phyloP scores from a whole-genome alignment of 2,797 vertebrate species.

The Sebastes diploproa region DNA sequence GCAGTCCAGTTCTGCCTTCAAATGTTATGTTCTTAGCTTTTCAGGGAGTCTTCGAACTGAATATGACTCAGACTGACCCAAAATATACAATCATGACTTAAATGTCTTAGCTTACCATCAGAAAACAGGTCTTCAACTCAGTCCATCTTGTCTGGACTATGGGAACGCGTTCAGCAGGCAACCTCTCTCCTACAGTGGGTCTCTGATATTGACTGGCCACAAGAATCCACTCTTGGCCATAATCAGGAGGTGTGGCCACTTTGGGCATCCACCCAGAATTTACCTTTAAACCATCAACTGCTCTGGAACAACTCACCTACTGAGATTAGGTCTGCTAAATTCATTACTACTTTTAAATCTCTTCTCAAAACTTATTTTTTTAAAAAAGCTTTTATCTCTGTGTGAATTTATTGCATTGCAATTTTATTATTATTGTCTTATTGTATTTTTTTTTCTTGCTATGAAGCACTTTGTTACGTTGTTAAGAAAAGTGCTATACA shows the following conservation, averaged over 20 bases:
- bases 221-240: slow-evolving; percentile 21
- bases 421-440: too few species aligned
- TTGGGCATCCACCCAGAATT: slow-evolving; percentile 23
- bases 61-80: neutral
- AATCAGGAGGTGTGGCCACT: slow-evolving; percentile 55
- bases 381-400: too few species aligned
- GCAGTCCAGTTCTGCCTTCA: neutral
- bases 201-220: slow-evolving; percentile 3
- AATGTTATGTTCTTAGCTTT: neutral
- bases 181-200: slow-evolving; percentile 1
- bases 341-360: too few species aligned
- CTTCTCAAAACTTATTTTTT: too few species aligned
- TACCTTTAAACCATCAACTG: neutral
- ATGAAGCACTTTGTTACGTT: too few species aligned
- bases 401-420: too few species aligned
- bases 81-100: neutral
- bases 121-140: slow-evolving; percentile 7
- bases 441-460: too few species aligned
- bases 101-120: slow-evolving; percentile 8
- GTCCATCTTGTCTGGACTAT: slow-evolving; percentile 5
- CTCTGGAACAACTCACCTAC: too few species aligned
- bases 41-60: neutral
- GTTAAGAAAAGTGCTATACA: too few species aligned
- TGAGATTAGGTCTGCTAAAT: too few species aligned
- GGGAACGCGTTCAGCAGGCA: neutral